Percentiles rank a stretch among this genome's conserved stretches.
Evolutionary conservation across 2,888 invertebrate species (phyloP).

Genomic region (Hecatera dysodea): DNA sequence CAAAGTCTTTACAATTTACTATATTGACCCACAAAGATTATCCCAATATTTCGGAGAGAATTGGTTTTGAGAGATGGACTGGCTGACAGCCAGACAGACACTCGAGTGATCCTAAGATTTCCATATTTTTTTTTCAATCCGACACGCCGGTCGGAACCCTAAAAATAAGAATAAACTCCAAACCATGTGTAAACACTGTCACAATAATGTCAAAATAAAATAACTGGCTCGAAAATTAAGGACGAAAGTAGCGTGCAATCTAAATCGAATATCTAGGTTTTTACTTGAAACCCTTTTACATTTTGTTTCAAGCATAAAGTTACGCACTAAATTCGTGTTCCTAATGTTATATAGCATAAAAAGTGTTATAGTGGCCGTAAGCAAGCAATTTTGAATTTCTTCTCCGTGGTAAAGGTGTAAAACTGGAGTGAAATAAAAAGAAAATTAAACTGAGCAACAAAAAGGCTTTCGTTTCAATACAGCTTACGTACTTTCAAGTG

Average conservation of each 20-base stretch:
- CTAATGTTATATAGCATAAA: conserved; percentile 23
- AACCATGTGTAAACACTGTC: conserved; percentile 22
- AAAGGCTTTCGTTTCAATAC: conserved; percentile 40
- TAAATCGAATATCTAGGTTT: conserved; percentile 66
- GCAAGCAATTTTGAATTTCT: conserved; percentile 30
- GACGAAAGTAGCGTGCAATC: conserved; percentile 55
- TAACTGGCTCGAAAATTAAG: conserved; percentile 48
- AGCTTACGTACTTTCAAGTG: conserved; percentile 37
- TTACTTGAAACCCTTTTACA: conserved; percentile 52
- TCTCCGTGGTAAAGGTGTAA: conserved; percentile 5
- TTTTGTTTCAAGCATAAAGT: conserved; percentile 50
- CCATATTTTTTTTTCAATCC: no score
- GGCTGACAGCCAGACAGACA: no score
- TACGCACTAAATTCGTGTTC: conserved; percentile 29
- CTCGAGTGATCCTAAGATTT: no score
- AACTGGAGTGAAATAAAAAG: conserved; percentile 29
- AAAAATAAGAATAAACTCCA: neutral
- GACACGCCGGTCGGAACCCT: no score
- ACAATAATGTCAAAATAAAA: conserved; percentile 57
- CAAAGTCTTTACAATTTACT: no score
- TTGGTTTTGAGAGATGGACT: no score
- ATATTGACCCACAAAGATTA: no score
- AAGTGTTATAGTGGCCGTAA: conserved; percentile 18
- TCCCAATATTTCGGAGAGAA: no score
- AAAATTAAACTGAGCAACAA: conserved; percentile 33